Evolutionary conservation across 1,140 invertebrate genomes (phyloP).

Genomic region (Aethina tumida): DNA sequence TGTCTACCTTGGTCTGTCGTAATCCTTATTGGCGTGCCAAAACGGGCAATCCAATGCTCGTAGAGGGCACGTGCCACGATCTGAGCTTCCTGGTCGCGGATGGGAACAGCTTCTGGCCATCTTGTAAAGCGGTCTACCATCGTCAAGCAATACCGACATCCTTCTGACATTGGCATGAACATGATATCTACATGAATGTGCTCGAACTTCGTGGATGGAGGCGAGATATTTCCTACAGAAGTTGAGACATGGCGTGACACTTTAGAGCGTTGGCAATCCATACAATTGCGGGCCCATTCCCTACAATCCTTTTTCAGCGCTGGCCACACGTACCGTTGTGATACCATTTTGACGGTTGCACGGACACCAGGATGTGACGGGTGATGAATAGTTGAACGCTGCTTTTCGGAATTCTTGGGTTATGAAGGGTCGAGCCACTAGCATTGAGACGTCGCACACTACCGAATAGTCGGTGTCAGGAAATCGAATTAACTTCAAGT

Average conservation of each 20-base stretch:
- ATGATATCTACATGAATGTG: conserved; percentile 37
- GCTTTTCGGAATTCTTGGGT: not conserved
- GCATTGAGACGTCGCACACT: conserved; percentile 1
- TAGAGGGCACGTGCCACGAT: conserved; percentile 27
- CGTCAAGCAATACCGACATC: conserved; percentile 29
- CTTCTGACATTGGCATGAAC: conserved; percentile 26
- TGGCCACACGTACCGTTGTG: conserved; percentile 22
- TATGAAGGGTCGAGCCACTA: conserved; percentile 4
- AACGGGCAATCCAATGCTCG: conserved; percentile 25
- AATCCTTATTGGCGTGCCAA: conserved; percentile 22
- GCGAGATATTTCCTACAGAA: conserved; percentile 10
- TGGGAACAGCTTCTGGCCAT: conserved; percentile 35
- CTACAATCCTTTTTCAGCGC: conserved; percentile 19
- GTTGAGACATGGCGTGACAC: conserved; percentile 13
- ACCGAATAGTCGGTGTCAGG: not conserved
- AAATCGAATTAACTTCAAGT: not conserved
- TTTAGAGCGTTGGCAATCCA: conserved; percentile 27
- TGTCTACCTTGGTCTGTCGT: conserved; percentile 32
- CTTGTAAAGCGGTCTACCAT: conserved; percentile 31
- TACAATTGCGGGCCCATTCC: conserved; percentile 18
- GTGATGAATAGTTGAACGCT: too few relatives aligned
- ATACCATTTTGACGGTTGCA: conserved; percentile 15
- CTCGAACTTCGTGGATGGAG: conserved; percentile 15
- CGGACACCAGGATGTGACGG: conserved; percentile 22
- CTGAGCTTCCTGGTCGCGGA: conserved; percentile 27